Percentiles rank a stretch among this genome's conserved stretches.
phyloP scores from a whole-genome alignment of 1,140 invertebrate species.

The Oedothorax gibbosus region DNA sequence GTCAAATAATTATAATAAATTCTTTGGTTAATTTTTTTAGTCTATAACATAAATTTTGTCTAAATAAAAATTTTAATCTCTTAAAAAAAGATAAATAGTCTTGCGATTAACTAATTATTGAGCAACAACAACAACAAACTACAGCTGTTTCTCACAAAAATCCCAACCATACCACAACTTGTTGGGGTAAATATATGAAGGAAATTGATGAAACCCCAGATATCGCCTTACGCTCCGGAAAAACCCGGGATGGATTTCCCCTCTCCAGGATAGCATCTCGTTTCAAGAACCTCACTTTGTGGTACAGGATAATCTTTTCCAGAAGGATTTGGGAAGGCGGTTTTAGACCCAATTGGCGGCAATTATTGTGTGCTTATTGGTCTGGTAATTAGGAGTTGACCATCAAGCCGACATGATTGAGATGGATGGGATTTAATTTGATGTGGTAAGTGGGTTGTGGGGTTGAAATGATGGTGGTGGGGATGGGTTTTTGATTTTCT shows the following conservation, averaged over 20 bases:
- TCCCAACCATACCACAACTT: background rate
- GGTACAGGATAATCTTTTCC: conserved; percentile 34
- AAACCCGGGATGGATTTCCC: conserved; percentile 29
- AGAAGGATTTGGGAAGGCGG: conserved; percentile 8
- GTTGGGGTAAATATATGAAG: background rate
- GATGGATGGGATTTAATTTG: conserved; percentile 22
- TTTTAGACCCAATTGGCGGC: background rate
- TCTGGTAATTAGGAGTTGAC: conserved; percentile 25
- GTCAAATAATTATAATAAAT: too few relatives aligned
- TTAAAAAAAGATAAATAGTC: too few relatives aligned
- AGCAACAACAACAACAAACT: too few relatives aligned
- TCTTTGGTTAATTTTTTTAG: too few relatives aligned
- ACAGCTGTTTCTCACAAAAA: background rate
- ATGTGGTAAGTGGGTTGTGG: background rate
- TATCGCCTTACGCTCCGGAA: conserved; percentile 35
- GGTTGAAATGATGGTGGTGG: too few relatives aligned
- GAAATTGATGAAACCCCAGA: conserved; percentile 43
- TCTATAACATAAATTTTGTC: too few relatives aligned
- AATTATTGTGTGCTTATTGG: conserved; percentile 15
- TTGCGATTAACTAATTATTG: too few relatives aligned
- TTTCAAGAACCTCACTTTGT: background rate
- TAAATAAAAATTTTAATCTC: too few relatives aligned
- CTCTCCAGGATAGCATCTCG: conserved; percentile 9
- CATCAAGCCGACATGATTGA: conserved; percentile 10
- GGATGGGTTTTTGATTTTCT: too few relatives aligned